Conservation (phyloP, 2,888 invertebrate genomes). For the Volucella bombylans region DNA sequence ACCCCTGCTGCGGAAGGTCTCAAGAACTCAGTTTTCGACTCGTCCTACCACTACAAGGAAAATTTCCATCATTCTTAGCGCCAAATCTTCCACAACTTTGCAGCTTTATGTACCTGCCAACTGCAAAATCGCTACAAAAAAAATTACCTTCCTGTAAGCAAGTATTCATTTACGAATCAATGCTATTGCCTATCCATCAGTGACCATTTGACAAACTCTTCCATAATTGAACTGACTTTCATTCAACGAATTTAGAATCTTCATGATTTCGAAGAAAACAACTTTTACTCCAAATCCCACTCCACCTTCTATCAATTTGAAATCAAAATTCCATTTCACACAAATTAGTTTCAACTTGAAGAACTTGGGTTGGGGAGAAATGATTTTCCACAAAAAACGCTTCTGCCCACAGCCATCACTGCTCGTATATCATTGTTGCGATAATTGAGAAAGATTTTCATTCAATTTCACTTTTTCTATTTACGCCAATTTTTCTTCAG, state of each 20-base stretch:
- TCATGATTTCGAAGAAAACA: constrained; percentile 1
- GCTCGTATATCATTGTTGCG: constrained; percentile 17
- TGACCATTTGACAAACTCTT: constrained; percentile 12
- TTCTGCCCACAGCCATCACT: not conserved
- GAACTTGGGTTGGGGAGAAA: not conserved
- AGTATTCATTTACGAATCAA: not conserved
- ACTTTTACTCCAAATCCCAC: not conserved
- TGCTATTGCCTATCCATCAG: not conserved
- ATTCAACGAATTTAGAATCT: not conserved
- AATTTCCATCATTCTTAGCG: no score
- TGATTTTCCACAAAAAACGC: not conserved
- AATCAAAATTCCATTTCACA: constrained; percentile 27
- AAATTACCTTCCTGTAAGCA: no score
- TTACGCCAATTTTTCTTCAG: constrained; percentile 4
- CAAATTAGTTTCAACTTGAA: constrained; percentile 13
- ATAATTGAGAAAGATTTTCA: constrained; percentile 52
- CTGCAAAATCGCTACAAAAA: no score
- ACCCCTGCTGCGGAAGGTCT: no score
- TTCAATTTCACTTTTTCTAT: constrained; percentile 48
- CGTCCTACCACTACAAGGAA: no score
- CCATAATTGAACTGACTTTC: constrained; percentile 34
- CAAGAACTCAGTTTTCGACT: no score
- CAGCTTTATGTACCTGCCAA: no score
- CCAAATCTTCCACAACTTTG: no score
- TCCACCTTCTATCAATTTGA: not conserved